Base-by-base conservation (phyloP, 2,113 vertebrate genomes). In the Athene cunicularia region DNA sequence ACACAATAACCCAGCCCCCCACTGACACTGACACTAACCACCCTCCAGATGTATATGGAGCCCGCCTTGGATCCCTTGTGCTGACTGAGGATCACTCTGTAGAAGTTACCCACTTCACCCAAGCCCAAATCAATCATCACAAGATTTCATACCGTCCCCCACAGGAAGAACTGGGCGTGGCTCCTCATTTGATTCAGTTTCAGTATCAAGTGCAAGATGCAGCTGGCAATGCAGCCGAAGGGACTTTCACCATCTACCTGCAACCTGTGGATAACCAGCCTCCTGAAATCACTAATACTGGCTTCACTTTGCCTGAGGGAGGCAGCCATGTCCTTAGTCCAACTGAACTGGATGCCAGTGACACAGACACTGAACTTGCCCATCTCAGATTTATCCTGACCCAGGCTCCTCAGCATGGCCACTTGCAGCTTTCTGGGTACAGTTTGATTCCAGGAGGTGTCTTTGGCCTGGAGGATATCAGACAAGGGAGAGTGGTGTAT, bases 71-170 rank as follows among this genome's bases (percentile, higher is more conserved):
- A 80, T 97, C 98, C 53, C 97, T 99, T 1, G 99, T 99, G 60
- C 95, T 99, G 95, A 99, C 99, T 1, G 99, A 99, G 68, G 98
- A 98, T 86, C 99, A 99, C 62, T 98, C 98, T 26, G 95, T 96
- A 3, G 97, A 98, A 88, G 98, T 99, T 58, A 98, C 93, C 3
- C 99, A 98, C 86, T 99, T 99, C 95, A 99, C 99, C 21, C 99
- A 99, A 96, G 99, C 99, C 19, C 99, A 99, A 98, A 98, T 99
- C 91, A 99, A 99, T 86, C 99, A 99, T 74, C 99, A 99, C 90
- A 99, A 99, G 98, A 99, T 99, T 86, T 98, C 99, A 0, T 99
- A 99, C 95, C 98, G 96, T 37, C 99, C 99, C 0, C 99, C 99
- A 0, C 98, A 99, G 86, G 95, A 99, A 39, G 99, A 99, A 72